Base-by-base conservation (phyloP, 2,888 invertebrate species). In the Biston stratarius region DNA sequence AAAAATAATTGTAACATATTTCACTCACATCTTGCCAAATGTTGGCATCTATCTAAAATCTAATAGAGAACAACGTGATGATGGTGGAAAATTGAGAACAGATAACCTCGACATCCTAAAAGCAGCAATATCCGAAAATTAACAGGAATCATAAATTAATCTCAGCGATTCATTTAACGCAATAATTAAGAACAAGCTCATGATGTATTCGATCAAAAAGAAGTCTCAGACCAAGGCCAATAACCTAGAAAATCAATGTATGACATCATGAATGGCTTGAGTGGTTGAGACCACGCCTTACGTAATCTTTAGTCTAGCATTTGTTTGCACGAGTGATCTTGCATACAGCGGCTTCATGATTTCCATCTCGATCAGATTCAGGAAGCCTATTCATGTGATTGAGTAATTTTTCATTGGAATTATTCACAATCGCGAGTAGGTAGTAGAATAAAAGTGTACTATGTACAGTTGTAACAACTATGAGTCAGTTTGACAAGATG, bases 211-310 rank as follows among this genome's bases (percentile, higher is more conserved):
- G n/a, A 59, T 59, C 12, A 64, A 40, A 59, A 60, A 60, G 48
- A 2, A 55, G 55, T 42, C 48, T 42, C 36, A 15, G 45, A 10
- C 56, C 57, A 66, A 66, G 57, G 66, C 56, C 40, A 66, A 58
- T 52, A 52, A 61, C 44, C 65, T 34, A 59, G 49, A 59, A 59
- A 59, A 59, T 59, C 59, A 49, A 49, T 44, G 60, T 60, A 66
- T 66, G 66, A 66, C 66, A 65, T 65, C 65, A 66, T 60, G 48
- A 36, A 53, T 60, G 45, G 40, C 14, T 51, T 52, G 34, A 58
- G 57, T 47, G 33, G 14, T 42, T 44, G 12, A 56, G 52, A 57
- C 65, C 61, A 61, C 61, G 61, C 66, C 66, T 61, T 45, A 53
- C 44, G 52, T 34, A 60, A 61, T 61, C 15, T 57, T 11, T 14